phyloP scores from a whole-genome alignment of 1,140 invertebrate species.

The Formica exsecta region DNA sequence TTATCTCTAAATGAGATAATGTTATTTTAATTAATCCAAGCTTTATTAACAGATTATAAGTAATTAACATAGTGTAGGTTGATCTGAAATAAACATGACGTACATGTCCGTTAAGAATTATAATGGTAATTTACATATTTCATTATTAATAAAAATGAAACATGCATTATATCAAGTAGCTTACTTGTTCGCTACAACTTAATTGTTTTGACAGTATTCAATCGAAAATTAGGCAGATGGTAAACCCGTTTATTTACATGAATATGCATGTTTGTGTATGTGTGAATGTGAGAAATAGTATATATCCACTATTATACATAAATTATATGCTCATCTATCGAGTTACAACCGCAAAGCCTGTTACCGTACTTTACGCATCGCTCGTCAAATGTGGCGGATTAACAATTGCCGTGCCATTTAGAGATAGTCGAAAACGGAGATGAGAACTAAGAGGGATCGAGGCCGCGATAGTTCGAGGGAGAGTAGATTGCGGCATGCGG shows the following conservation, averaged over 20 bases:
- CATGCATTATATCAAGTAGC: no score
- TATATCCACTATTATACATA: no score
- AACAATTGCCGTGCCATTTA: constrained; percentile 50
- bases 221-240: no score
- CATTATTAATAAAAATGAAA: no score
- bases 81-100: background rate
- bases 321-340: background rate
- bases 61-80: background rate
- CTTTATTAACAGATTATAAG: no score
- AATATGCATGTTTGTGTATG: no score
- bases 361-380: constrained; percentile 11
- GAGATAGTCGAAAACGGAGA: constrained; percentile 40
- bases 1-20: no score
- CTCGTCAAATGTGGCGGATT: constrained; percentile 34
- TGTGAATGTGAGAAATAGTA: no score
- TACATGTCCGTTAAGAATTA: background rate
- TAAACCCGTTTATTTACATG: no score
- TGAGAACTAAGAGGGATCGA: constrained; percentile 50
- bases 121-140: background rate
- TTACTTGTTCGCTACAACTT: no score
- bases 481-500: constrained; percentile 72
- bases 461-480: constrained; percentile 64
- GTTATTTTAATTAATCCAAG: no score
- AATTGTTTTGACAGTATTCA: no score
- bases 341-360: constrained; percentile 30